Conservation (phyloP, 1,140 invertebrate species). For the Triops cancriformis region DNA sequence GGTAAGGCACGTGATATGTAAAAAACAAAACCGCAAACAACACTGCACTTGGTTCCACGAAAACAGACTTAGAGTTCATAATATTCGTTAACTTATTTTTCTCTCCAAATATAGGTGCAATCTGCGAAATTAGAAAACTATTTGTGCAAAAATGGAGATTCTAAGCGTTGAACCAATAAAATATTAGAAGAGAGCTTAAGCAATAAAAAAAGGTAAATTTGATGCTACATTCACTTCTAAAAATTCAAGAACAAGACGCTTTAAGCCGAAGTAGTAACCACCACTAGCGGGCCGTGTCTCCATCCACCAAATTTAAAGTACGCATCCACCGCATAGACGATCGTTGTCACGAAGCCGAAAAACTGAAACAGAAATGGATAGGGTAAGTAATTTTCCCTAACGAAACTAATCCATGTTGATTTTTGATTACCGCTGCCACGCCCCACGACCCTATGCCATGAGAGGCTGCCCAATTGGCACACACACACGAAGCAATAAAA, state of each 20-base stretch:
- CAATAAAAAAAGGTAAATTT: neutral
- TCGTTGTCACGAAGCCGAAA: constrained; percentile 17
- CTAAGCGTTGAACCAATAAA: neutral
- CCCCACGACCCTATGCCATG: neutral
- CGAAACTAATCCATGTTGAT: neutral
- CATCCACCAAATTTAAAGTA: neutral
- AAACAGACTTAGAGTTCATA: neutral
- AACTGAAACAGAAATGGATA: constrained; percentile 15
- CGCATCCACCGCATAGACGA: constrained; percentile 17
- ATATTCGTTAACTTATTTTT: neutral
- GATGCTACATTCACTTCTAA: neutral
- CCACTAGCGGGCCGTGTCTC: neutral
- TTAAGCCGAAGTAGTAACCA: constrained; percentile 9
- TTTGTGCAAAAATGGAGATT: neutral
- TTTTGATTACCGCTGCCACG: constrained; percentile 19
- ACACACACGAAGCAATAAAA: constrained; percentile 9
- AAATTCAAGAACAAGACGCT: neutral
- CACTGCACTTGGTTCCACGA: neutral
- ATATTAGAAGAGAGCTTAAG: neutral
- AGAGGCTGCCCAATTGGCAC: neutral
- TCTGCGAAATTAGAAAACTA: neutral
- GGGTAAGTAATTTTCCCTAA: neutral
- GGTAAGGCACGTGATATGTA: neutral
- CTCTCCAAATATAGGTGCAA: neutral
- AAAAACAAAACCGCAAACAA: neutral